Percentiles rank a stretch among this genome's conserved stretches.
phyloP scores from a whole-genome alignment of 2,888 invertebrate species.

The Pseudococcus longispinus region DNA sequence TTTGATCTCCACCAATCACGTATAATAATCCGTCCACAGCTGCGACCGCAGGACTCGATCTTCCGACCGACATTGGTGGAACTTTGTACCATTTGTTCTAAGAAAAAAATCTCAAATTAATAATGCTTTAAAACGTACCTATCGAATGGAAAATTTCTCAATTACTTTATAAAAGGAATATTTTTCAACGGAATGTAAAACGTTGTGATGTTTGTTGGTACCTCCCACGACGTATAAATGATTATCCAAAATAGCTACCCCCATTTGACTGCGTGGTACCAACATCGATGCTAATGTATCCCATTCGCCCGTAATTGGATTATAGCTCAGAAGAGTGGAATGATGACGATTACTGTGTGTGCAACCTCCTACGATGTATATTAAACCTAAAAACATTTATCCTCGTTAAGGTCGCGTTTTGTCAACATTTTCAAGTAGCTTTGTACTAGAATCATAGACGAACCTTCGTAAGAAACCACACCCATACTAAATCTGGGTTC shows the following conservation, averaged over 20 bases:
- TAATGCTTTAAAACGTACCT: background rate
- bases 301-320: constrained; percentile 84
- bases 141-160: background rate
- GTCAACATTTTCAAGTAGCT: background rate
- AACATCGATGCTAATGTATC: constrained; percentile 77
- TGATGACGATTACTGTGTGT: constrained; percentile 77
- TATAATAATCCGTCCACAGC: constrained; percentile 82
- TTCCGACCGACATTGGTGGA: constrained; percentile 74
- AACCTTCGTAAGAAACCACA: constrained; percentile 81
- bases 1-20: constrained; percentile 85
- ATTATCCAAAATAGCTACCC: constrained; percentile 83
- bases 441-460: constrained; percentile 48
- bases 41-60: constrained; percentile 85
- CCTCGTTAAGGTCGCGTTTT: background rate
- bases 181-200: constrained; percentile 81
- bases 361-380: constrained; percentile 91
- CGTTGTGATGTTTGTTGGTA: constrained; percentile 80
- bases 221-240: constrained; percentile 89
- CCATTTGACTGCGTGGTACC: constrained; percentile 85
- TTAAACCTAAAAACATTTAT: constrained; percentile 69
- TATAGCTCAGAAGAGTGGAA: constrained; percentile 79
- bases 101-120: constrained; percentile 58
- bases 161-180: constrained; percentile 80
- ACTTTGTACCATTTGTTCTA: constrained; percentile 82
- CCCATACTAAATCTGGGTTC: constrained; percentile 92